These are phyloP conservation scores for Tupaia tana DNA, from an alignment of 2,113 vertebrate species.

Conservation along the genomic window DNA sequence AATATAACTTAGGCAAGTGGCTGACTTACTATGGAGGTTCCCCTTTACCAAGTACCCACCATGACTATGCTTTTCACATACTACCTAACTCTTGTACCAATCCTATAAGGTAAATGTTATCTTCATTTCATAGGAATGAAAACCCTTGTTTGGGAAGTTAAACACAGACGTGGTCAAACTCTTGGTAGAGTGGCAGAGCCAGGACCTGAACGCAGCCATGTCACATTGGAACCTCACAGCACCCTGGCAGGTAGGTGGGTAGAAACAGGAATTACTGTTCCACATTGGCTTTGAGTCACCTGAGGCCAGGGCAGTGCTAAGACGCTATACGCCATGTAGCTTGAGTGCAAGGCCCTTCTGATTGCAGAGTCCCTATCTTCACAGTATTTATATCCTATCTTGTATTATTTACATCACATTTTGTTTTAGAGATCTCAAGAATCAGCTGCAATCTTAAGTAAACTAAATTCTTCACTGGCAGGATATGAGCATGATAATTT, in stretches of 20 bases:
- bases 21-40: neutral
- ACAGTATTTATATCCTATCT: neutral
- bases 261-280: neutral
- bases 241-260: neutral
- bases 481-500: slow-evolving; percentile 39
- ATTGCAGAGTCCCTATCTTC: neutral
- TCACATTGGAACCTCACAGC: neutral
- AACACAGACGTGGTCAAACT: neutral
- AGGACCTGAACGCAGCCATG: neutral
- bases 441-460: slow-evolving; percentile 28
- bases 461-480: slow-evolving; percentile 52
- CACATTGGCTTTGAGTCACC: neutral
- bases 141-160: neutral
- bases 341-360: rapidly evolving
- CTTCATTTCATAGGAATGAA: neutral
- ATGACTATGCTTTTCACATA: neutral
- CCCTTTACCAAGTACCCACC: neutral
- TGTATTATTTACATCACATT: neutral
- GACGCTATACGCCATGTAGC: no score
- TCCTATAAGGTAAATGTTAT: neutral
- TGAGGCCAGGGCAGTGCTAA: neutral
- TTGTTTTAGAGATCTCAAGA: neutral
- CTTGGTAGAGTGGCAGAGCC: neutral
- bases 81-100: neutral
- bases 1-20: neutral